Evolutionary conservation across 2,113 vertebrate genomes (phyloP).

Genomic region (Macheiramphus alcinus): DNA sequence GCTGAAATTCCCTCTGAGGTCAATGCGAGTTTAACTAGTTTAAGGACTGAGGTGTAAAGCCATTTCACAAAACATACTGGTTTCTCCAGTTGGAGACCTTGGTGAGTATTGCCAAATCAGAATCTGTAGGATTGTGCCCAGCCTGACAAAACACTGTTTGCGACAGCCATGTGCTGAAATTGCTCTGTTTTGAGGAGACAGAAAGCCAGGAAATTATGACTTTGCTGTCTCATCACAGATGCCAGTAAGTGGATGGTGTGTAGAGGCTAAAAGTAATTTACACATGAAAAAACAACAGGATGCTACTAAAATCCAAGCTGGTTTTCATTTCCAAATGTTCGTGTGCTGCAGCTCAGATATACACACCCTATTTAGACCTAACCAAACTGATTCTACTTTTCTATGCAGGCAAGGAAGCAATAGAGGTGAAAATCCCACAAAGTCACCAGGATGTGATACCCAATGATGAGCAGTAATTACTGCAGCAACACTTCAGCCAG

Average conservation of each 20-base stretch:
- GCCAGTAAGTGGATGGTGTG: neutral
- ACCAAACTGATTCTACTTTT: neutral
- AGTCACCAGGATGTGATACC: constrained; percentile 62
- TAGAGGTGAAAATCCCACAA: neutral
- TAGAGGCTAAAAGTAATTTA: neutral
- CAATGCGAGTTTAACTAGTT: neutral
- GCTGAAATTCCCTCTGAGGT: neutral
- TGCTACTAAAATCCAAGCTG: neutral
- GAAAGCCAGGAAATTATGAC: neutral
- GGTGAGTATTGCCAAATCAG: neutral
- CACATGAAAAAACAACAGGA: neutral
- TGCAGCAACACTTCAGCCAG: constrained; percentile 87
- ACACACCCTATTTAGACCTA: neutral
- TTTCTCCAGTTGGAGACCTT: neutral
- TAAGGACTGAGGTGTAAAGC: neutral
- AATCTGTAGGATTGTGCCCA: neutral
- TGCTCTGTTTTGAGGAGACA: neutral
- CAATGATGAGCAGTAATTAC: constrained; percentile 88
- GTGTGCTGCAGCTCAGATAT: neutral
- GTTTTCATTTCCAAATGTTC: neutral
- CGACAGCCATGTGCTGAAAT: neutral
- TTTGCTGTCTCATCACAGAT: neutral
- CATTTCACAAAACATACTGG: neutral
- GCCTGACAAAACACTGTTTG: neutral
- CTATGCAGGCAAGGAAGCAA: constrained; percentile 47